phyloP scores from a whole-genome alignment of 2,888 invertebrate species.

The Acrobasis consociella region DNA sequence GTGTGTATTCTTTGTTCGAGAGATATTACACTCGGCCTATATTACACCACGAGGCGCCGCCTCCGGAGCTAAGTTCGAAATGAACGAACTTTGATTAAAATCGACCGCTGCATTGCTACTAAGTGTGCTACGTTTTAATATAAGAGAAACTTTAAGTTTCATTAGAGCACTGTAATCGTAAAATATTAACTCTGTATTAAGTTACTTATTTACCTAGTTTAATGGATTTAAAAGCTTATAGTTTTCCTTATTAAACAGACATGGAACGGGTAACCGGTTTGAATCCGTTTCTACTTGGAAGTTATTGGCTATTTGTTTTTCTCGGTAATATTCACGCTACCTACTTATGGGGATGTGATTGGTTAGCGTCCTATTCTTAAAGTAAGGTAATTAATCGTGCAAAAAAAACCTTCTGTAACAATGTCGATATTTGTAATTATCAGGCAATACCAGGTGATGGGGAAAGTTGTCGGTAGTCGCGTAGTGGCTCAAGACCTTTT shows the following conservation, averaged over 20 bases:
- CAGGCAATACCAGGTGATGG: constrained; percentile 22
- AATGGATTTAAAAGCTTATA: not conserved
- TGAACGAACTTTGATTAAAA: constrained; percentile 77
- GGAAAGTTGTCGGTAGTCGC: constrained; percentile 32
- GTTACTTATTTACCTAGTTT: constrained; percentile 22
- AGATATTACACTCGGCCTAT: constrained; percentile 71
- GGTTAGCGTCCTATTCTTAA: not conserved
- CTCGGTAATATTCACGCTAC: no score
- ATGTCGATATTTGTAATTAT: constrained; percentile 10
- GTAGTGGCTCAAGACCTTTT: constrained; percentile 67
- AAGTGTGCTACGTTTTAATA: constrained; percentile 33
- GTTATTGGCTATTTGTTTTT: not conserved
- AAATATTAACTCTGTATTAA: constrained; percentile 28
- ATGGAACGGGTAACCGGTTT: not conserved
- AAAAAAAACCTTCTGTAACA: not conserved
- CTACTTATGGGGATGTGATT: no score
- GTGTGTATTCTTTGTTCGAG: constrained; percentile 74
- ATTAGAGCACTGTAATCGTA: constrained; percentile 25
- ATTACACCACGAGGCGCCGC: constrained; percentile 60
- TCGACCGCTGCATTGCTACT: constrained; percentile 57
- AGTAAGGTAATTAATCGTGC: not conserved
- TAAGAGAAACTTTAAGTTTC: constrained; percentile 23
- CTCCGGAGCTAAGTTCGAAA: constrained; percentile 66
- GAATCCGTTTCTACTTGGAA: not conserved
- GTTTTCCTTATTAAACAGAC: not conserved